phyloP scores from a whole-genome alignment of 2,888 invertebrate genomes.

The Atrina japonica region DNA sequence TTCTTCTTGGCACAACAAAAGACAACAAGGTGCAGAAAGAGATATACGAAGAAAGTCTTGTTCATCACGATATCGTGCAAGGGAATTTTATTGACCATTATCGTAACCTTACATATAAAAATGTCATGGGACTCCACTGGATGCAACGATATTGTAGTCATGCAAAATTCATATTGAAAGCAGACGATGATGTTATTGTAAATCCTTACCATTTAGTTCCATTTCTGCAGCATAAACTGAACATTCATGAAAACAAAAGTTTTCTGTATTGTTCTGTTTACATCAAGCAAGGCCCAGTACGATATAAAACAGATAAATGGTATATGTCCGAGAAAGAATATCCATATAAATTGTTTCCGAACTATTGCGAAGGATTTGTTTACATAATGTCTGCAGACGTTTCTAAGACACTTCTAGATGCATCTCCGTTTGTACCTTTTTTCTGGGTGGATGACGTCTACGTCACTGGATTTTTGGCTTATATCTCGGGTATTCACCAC shows the following conservation, averaged over 20 bases:
- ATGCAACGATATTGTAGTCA: constrained; percentile 65
- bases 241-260: constrained; percentile 12
- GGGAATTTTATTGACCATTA: constrained; percentile 73
- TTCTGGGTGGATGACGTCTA: constrained; percentile 67
- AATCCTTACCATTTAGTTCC: constrained; percentile 83
- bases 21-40: constrained; percentile 12
- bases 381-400: constrained; percentile 58
- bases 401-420: constrained; percentile 39
- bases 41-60: constrained; percentile 35
- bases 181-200: constrained; percentile 77
- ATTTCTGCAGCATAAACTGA: constrained; percentile 29
- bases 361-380: constrained; percentile 58
- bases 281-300: constrained; percentile 28
- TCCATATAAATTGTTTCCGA: constrained; percentile 53
- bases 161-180: constrained; percentile 71
- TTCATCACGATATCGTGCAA: constrained; percentile 55
- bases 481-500: constrained; percentile 22
- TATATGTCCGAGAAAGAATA: constrained; percentile 48
- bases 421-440: constrained; percentile 54
- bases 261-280: constrained; percentile 53
- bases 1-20: not conserved
- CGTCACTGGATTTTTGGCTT: constrained; percentile 62
- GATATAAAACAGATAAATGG: constrained; percentile 50
- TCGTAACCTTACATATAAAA: constrained; percentile 75
- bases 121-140: constrained; percentile 71